Evolutionary conservation across 2,113 vertebrate species (phyloP).

Genomic region (Euleptes europaea): DNA sequence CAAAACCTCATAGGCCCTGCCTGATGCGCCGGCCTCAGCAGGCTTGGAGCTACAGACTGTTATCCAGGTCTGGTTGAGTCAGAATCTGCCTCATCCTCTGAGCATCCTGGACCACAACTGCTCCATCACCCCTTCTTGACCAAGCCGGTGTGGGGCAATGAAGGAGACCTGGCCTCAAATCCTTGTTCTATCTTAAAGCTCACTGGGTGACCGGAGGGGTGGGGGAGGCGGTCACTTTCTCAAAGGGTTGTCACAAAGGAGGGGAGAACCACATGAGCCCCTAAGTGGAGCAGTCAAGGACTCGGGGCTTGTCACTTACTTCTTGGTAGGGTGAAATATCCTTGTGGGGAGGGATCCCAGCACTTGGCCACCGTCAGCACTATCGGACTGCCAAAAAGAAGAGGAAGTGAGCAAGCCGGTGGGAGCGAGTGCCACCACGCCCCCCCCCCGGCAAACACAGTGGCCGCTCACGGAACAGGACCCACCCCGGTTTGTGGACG

Average conservation of each 20-base stretch:
- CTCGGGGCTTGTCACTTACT: conserved; percentile 81
- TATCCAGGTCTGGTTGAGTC: neutral
- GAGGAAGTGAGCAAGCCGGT: neutral
- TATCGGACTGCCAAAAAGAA: conserved; percentile 79
- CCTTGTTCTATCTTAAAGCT: too few species aligned
- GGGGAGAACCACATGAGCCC: neutral
- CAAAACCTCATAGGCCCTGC: too few species aligned
- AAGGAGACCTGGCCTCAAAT: too few species aligned
- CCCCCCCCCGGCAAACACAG: neutral
- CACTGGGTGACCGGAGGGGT: too few species aligned
- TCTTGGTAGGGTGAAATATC: conserved; percentile 92
- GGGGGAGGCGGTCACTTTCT: too few species aligned
- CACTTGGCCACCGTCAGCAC: conserved; percentile 95
- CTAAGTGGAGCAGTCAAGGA: conserved; percentile 46
- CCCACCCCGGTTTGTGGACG: conserved; percentile 92
- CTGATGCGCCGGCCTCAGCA: too few species aligned
- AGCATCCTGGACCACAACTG: neutral
- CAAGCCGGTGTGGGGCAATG: too few species aligned
- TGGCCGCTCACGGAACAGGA: conserved; percentile 49
- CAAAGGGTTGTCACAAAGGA: neutral
- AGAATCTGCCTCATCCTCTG: too few species aligned
- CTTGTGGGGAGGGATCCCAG: conserved; percentile 92
- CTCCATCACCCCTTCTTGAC: too few species aligned
- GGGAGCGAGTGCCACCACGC: rapidly evolving
- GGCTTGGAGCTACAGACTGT: too few species aligned